Evolutionary conservation across 1,140 invertebrate genomes (phyloP), one percentile per base, ranked within the genome.

Genomic region (Camponotus vicinus): DNA sequence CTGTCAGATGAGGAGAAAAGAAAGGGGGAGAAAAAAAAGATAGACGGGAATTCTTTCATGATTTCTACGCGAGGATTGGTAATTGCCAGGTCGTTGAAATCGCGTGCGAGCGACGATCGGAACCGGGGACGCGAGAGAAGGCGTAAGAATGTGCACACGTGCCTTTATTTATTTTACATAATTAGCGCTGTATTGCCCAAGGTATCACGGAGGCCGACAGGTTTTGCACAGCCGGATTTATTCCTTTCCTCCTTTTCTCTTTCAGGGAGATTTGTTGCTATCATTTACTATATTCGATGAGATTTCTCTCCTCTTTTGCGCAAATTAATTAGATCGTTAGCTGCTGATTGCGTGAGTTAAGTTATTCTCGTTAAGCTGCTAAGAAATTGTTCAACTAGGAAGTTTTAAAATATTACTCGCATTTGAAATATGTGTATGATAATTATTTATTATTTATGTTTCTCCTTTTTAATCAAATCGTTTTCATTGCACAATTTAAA

Each of bases 111-210:
- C 71, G 59, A 88, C 71, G 82, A 90, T 70, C 67, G 63, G 21
- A 59, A 37, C n/a, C 13, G 63, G 71, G 59, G 64, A 61, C 52
- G 55, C 21, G 73, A 78, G 73, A 69, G 66, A 86, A 83, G 91
- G 89, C 86, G 88, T 90, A 92, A 91, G 89, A 93, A 93, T 90
- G 88, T 89, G 40, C 83, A 88, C 92, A 89, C 92, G 92, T 93
- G 92, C 91, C 92, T 93, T 92, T 92, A 92, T 93, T 93, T 92
- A 92, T 93, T 93, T 92, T 92, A 89, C 92, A 93, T 93, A 93
- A 93, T 93, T 92, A 27, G 27, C 27, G 27, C 27, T 27, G 27
- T 0, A 27, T 27, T 27, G 27, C 27, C 27, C 27, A 27, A 27
- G 27, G 27, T 27, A 87, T 73, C 88, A 88, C 85, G 34, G 70